phyloP scores from a whole-genome alignment of 1,140 invertebrate genomes.

The Drosophila paulistorum region DNA sequence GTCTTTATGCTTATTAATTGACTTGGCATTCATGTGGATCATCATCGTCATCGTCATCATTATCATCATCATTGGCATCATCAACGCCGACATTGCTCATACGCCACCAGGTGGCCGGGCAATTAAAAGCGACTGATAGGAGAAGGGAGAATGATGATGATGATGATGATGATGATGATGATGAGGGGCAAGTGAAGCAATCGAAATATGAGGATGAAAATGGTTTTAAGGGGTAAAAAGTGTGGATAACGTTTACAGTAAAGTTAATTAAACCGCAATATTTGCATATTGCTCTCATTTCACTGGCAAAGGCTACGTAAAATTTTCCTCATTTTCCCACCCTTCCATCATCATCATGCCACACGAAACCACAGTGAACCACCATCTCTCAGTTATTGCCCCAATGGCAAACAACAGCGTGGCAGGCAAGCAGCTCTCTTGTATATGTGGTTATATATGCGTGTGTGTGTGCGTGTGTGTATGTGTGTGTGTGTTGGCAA shows the following conservation, averaged over 20 bases:
- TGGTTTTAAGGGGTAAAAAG: background rate
- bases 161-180: conserved; percentile 22
- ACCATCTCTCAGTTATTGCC: background rate
- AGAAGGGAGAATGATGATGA: conserved; percentile 17
- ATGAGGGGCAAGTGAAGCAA: conserved; percentile 22
- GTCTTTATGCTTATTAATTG: conserved; percentile 47
- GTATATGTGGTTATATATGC: background rate
- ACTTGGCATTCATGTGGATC: conserved; percentile 41
- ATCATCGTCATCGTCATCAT: conserved; percentile 33
- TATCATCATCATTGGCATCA: conserved; percentile 10
- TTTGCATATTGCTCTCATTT: conserved; percentile 73
- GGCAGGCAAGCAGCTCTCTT: conserved; percentile 18
- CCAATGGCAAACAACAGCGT: conserved; percentile 49
- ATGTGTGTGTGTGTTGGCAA: conserved; percentile 49
- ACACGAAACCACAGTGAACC: background rate
- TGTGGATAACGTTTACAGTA: conserved; percentile 30
- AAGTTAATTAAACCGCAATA: conserved; percentile 80
- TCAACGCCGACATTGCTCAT: conserved; percentile 46
- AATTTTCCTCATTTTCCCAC: conserved; percentile 9
- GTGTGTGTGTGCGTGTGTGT: conserved; percentile 18
- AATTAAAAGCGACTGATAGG: conserved; percentile 63
- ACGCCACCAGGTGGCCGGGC: conserved; percentile 55
- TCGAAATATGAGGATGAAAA: background rate
- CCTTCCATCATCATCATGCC: no score
- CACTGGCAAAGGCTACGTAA: conserved; percentile 25